Evolutionary conservation across 2,888 invertebrate species (phyloP), one percentile per base, ranked within the genome.

Genomic region (Seira musarum): DNA sequence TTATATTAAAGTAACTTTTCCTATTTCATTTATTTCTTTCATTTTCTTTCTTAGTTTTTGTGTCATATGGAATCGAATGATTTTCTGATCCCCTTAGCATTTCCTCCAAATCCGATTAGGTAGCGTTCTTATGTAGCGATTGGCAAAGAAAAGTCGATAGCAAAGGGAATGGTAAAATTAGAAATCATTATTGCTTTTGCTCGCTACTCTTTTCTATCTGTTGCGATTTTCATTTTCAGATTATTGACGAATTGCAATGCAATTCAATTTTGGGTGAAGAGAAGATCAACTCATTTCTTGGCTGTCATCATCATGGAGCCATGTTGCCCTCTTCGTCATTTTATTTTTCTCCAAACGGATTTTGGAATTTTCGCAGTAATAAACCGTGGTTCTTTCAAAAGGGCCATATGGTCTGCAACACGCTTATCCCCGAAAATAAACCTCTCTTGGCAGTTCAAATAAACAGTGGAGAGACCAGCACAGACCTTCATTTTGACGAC

Each of bases 391-490:
- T 68, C 73, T 74, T 66, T 24, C 69, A 65, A 60, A 30, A 46
- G 57, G 67, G 73, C 81, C 83, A 83, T 79, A 83, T 83, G 83
- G 81, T 83, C 81, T 80, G 71, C 76, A 81, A 79, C 83, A 81
- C 76, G 83, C 83, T 83, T 83, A 81, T 83, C 80, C 80, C 80
- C 83, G 83, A 83, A 84, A 84, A 84, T 83, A 83, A 84, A 84
- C 82, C 84, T 82, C 71, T 83, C 75, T 81, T 83, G 82, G 84
- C 83, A 84, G 82, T 84, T 82, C 84, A 84, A 84, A 84, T 84
- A 84, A 84, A 84, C 84, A 84, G 69, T 69, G 70, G 74, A 73
- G n/a, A n/a, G 73, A 81, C 77, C 81, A 81, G 80, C 80, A 77
- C 80, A 70, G 83, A 81, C 80, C 46, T 57, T 84, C 81, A 80